Evolutionary conservation across 2,797 vertebrate genomes (phyloP), one percentile per base, ranked within the genome.

Genomic region (Benthosema pterotum): DNA sequence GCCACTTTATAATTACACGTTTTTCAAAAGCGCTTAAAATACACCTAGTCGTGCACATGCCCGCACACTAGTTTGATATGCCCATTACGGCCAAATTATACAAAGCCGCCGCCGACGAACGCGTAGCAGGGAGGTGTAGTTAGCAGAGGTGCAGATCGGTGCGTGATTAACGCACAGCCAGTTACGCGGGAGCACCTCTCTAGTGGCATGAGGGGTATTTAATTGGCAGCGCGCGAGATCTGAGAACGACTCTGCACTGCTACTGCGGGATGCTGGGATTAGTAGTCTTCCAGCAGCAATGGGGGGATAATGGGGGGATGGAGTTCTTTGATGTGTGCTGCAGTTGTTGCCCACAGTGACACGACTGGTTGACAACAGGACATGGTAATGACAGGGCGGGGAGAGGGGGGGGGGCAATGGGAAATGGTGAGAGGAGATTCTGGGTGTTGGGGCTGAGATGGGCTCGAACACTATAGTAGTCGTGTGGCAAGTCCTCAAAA

Each of bases 1-100:
- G 52, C 67, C 52, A 67, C 82, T 82, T 83, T 81, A 79, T 88
- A 90, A 92, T 91, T 89, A 87, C 43, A 65, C 59, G 68, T 22
- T 14, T 46, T 60, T 76, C 69, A 52, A 75, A n/a, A 63, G 19
- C 49, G 59, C 74, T 72, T 46, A 77, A 85, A 89, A 88, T 85
- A 86, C 67, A 83, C 67, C 58, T 3, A n/a, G 43, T 32, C 54
- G 49, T 56, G 22, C 12, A 16, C 57, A 43, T 38, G 48, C 61
- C 18, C 61, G 65, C 63, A 16, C 5, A 38, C 3, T 9, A 3
- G 19, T 45, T 11, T 17, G 28, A 32, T 56, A 57, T 42, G 43
- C 68, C 47, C 52, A 46, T 78, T 22, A 72, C 50, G 28, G 69
- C 67, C 46, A 56, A 72, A 86, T 84, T 73, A 54, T 80, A 83